Conservation (phyloP, 2,888 invertebrate species). For the Microdon myrmicae region DNA sequence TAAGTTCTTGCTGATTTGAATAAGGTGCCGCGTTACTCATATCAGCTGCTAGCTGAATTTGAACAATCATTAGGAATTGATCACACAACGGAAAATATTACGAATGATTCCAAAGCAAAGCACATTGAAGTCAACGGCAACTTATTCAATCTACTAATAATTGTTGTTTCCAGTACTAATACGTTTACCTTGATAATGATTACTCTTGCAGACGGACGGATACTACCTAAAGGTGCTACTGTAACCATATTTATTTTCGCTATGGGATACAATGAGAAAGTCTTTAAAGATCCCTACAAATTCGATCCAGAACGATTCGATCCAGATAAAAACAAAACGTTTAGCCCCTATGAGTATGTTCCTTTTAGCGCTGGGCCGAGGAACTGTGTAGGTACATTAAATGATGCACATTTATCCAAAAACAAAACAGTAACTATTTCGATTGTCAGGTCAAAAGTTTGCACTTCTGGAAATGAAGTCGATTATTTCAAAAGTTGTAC, state of each 20-base stretch:
- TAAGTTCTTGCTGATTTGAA: too few relatives aligned
- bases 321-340: constrained; percentile 58
- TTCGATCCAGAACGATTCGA: constrained; percentile 70
- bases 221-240: constrained; percentile 57
- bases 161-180: too few relatives aligned
- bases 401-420: constrained; percentile 16
- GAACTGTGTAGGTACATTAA: constrained; percentile 69
- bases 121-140: too few relatives aligned
- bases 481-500: constrained; percentile 68
- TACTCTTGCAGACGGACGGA: constrained; percentile 58
- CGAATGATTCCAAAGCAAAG: too few relatives aligned
- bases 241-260: constrained; percentile 57
- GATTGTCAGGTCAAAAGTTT: constrained; percentile 66
- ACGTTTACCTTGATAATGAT: too few relatives aligned
- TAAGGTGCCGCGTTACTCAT: too few relatives aligned
- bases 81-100: too few relatives aligned
- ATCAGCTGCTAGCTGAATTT: too few relatives aligned
- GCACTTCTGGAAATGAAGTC: constrained; percentile 71
- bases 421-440: constrained; percentile 14
- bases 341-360: constrained; percentile 70
- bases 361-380: constrained; percentile 75
- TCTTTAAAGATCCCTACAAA: constrained; percentile 60
- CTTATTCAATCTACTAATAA: too few relatives aligned
- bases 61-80: too few relatives aligned
- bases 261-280: constrained; percentile 59